Base-by-base conservation (phyloP, 2,113 vertebrate species). In the Hydrochoerus hydrochaeris region DNA sequence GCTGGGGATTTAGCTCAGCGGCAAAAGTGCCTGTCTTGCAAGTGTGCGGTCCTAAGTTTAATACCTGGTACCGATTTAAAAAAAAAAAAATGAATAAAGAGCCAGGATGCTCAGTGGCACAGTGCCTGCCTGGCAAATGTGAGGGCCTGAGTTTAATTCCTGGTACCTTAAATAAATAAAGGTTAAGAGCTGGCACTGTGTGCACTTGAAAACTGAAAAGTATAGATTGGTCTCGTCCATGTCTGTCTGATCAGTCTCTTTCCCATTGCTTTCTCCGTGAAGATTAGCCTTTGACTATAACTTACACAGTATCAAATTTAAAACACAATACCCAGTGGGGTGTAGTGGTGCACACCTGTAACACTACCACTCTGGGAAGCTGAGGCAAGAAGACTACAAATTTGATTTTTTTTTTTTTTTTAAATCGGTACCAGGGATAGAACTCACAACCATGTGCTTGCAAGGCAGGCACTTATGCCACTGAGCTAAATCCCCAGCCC, bases 241-340 rank as follows among this genome's bases (percentile, higher is more conserved):
- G 30, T 5, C 7, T 63, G 44, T 80, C 14, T 35, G 28, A 93
- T 11, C 46, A 81, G 30, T 67, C 86, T 11, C 52, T 69, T 57
- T 81, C 28, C 77, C 1, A 57, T 13, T 88, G 38, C 28, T 89
- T 78, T 85, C 71, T 88, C n/a, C 88, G 54, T 67, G 7, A 60
- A 38, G 19, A 63, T 16, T 71, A 88, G 9, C 26, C 62, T 69
- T 80, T 52, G 84, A 60, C 44, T 16, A 41, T 65, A 92, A 81
- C 9, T 38, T 82, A 44, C 4, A 82, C 73, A 91, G 88, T 22
- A 93, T 26, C 30, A 92, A 93, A 87, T 83, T 96, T 26, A 80
- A 96, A 91, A 84, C 26, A 8, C 19, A 67, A 8, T 14, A 62
- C 26, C 17, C 17, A 65, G 28, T 5, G 4, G 63, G 28, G 11